Conservation (phyloP, 2,888 invertebrate genomes). For the Orthosia gothica region DNA sequence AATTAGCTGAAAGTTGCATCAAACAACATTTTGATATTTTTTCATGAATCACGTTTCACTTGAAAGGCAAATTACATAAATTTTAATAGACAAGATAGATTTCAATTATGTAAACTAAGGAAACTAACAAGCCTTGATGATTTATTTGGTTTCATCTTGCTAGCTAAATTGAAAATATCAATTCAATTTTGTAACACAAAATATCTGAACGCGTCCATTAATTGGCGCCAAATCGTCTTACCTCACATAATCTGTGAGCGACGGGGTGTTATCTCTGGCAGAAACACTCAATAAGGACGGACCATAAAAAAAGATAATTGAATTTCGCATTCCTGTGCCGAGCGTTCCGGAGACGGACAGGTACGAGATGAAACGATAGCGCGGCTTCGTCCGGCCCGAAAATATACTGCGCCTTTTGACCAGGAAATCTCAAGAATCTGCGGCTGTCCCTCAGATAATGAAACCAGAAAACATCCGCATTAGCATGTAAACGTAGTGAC, state of each 20-base stretch:
- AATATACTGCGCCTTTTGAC: slow-evolving; percentile 28
- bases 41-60: slow-evolving; percentile 34
- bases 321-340: slow-evolving; percentile 70
- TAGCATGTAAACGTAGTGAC: slow-evolving; percentile 33
- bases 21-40: slow-evolving; percentile 15
- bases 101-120: background rate
- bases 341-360: slow-evolving; percentile 59
- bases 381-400: slow-evolving; percentile 32
- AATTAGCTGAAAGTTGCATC: slow-evolving; percentile 39
- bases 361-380: slow-evolving; percentile 55
- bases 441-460: slow-evolving; percentile 22
- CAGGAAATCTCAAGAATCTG: slow-evolving; percentile 33
- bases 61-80: slow-evolving; percentile 31
- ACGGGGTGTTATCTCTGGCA: slow-evolving; percentile 54
- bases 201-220: slow-evolving; percentile 26
- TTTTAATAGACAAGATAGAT: slow-evolving; percentile 8
- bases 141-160: slow-evolving; percentile 23
- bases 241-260: slow-evolving; percentile 41
- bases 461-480: slow-evolving; percentile 45
- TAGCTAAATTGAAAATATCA: slow-evolving; percentile 5
- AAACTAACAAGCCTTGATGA: slow-evolving; percentile 9
- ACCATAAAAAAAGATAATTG: slow-evolving; percentile 71
- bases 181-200: slow-evolving; percentile 1
- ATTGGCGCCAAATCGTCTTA: slow-evolving; percentile 60
- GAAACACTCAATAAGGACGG: slow-evolving; percentile 61